Evolutionary conservation across 2,888 invertebrate species (phyloP), one percentile per base, ranked within the genome.

Genomic region (Scaptomyza flava): DNA sequence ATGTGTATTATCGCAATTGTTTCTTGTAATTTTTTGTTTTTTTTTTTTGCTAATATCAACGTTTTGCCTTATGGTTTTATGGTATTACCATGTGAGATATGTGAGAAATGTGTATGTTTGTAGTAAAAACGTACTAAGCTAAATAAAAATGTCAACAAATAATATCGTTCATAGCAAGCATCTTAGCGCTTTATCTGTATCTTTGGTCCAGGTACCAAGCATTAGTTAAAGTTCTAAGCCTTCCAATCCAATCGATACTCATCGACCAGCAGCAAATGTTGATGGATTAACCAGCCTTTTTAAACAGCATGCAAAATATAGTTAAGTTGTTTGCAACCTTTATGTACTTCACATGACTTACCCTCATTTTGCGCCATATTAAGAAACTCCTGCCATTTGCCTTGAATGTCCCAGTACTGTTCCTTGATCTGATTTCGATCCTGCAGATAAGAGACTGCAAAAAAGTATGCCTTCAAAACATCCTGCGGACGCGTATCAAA

Each of bases 281-380:
- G 93, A 51, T 92, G 92, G 17, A 93, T 91, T 54, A 92, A 91
- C 95, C 95, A 95, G 50, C 94, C 95, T 95, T 12, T 14, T 34
- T 12, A 17, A 5, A 43, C 17, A n/a, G 11, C 53, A 6, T 2
- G 14, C 6, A 23, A 45, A 14, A 41, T 11, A 43, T 12, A 12
- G 1, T 5, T 33, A 1, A 6, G 1, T 5, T 11, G 12, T 14
- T 14, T 8, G 7, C 3, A 20, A 31, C 8, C 17, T 50, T 7
- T 23, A 6, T 7, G 3, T 5, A 11, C 30, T 7, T 45, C 0
- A 27, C 34, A 8, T n/a, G n/a, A 42, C 60, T 71, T 63, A 91
- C 91, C 91, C 88, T 93, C 93, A 89, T 90, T 91, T 87, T 89
- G 92, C 58, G 88, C 90, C 57, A 81, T 92, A 82, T 65, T 92